These are phyloP conservation scores for Caenorhabditis zanzibari DNA, from an alignment of 2,888 invertebrate genomes.

Conservation along the genomic window DNA sequence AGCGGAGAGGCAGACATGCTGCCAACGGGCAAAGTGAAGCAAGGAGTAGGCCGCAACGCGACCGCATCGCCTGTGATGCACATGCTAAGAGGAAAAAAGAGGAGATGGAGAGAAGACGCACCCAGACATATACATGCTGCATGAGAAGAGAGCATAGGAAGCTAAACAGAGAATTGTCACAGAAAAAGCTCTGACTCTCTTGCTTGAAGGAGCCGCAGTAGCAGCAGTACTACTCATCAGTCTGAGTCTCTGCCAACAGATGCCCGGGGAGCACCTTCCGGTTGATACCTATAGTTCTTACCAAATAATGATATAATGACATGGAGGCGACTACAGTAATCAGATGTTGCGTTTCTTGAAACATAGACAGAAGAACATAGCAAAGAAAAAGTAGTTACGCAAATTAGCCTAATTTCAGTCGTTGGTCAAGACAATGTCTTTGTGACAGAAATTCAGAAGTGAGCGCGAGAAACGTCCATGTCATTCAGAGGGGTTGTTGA, in stretches of 20 bases:
- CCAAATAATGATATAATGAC: no score
- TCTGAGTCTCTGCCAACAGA: conserved; percentile 54
- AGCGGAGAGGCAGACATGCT: conserved; percentile 53
- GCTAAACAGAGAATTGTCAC: conserved; percentile 61
- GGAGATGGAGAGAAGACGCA: conserved; percentile 40
- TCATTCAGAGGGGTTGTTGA: conserved; percentile 42
- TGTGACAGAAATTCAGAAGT: conserved; percentile 14
- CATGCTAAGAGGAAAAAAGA: conserved; percentile 28
- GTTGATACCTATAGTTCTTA: not conserved
- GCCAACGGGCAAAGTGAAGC: conserved; percentile 56
- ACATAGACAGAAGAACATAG: not conserved
- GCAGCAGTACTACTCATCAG: conserved; percentile 50
- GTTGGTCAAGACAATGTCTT: conserved; percentile 29
- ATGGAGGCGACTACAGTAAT: no score
- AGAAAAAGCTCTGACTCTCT: conserved; percentile 46
- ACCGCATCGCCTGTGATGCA: conserved; percentile 59
- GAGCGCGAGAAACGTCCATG: conserved; percentile 36
- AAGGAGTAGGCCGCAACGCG: conserved; percentile 54
- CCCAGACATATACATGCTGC: conserved; percentile 62
- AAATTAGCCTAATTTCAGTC: conserved; percentile 56
- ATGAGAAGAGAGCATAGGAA: conserved; percentile 48
- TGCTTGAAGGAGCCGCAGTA: conserved; percentile 49
- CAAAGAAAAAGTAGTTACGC: conserved; percentile 33
- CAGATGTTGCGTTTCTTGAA: not conserved
- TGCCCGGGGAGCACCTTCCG: conserved; percentile 40